A percentile compares a stretch with the other conserved stretches of the same genome.
Conservation (phyloP, 2,888 invertebrate genomes). For the Chloroclysta siterata region DNA sequence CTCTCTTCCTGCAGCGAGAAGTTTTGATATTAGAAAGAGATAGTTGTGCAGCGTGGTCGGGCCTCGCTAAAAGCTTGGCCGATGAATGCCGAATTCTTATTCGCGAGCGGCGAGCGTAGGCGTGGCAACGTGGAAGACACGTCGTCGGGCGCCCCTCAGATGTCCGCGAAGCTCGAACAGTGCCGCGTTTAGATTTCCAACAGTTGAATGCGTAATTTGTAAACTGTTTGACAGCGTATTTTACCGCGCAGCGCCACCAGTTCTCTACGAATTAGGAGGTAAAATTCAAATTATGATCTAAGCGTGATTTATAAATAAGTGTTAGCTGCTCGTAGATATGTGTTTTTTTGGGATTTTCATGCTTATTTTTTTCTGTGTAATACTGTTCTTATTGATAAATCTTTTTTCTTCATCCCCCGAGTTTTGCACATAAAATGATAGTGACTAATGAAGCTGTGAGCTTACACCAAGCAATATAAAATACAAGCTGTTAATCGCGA, state of each 20-base stretch:
- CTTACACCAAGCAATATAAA: too few relatives aligned
- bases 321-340: conserved; percentile 28
- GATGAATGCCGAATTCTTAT: conserved; percentile 51
- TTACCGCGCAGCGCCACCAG: conserved; percentile 74
- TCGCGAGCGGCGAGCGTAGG: conserved; percentile 64
- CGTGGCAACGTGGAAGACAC: conserved; percentile 65
- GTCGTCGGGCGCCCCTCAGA: conserved; percentile 62
- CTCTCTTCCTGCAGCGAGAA: conserved; percentile 39
- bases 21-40: conserved; percentile 47
- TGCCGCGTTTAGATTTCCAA: conserved; percentile 73
- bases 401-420: too few relatives aligned
- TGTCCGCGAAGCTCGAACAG: conserved; percentile 69
- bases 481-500: too few relatives aligned
- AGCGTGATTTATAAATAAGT: conserved; percentile 38
- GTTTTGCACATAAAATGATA: too few relatives aligned
- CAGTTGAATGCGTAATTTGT: conserved; percentile 80
- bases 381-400: neutral
- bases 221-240: conserved; percentile 70
- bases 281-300: conserved; percentile 59
- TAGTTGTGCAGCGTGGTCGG: conserved; percentile 41
- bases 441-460: too few relatives aligned
- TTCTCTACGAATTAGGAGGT: conserved; percentile 72
- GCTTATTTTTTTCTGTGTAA: neutral
- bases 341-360: conserved; percentile 6
- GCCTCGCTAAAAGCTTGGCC: conserved; percentile 53